A percentile compares a stretch with the other conserved stretches of the same genome.
phyloP scores from a whole-genome alignment of 2,888 invertebrate genomes.

The Torymus auratus region DNA sequence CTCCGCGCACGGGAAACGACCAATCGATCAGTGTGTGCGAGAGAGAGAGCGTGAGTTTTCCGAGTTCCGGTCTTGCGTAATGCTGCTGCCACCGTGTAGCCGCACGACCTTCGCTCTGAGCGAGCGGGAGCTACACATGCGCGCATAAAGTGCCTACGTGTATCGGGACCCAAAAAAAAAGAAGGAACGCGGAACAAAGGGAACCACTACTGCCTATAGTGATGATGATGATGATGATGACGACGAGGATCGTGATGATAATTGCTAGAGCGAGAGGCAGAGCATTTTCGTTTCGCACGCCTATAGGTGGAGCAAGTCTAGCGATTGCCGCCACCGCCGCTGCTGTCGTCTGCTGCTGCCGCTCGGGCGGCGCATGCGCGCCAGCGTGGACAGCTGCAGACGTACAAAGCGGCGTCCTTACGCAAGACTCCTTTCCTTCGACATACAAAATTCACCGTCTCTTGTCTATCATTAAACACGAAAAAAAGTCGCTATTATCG shows the following conservation, averaged over 20 bases:
- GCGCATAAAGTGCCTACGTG: neutral
- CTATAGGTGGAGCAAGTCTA: conserved; percentile 24
- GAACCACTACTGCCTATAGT: neutral
- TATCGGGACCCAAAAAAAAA: conserved; percentile 16
- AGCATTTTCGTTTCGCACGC: conserved; percentile 8
- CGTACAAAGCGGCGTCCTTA: too few relatives aligned
- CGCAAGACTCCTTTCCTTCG: too few relatives aligned
- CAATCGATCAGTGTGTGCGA: conserved; percentile 52
- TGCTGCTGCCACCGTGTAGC: neutral
- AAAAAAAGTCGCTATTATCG: too few relatives aligned
- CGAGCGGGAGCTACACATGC: too few relatives aligned
- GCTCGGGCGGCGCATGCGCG: neutral
- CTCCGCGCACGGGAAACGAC: conserved; percentile 36
- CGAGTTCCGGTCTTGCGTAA: conserved; percentile 52
- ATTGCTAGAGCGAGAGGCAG: neutral
- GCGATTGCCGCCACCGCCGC: neutral
- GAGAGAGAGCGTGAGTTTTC: conserved; percentile 32
- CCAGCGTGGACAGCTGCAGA: neutral
- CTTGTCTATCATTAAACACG: too few relatives aligned
- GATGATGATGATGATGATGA: too few relatives aligned
- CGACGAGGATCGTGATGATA: too few relatives aligned
- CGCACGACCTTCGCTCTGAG: conserved; percentile 24
- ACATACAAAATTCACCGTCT: too few relatives aligned
- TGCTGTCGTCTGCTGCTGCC: conserved; percentile 34
- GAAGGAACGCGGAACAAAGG: neutral